Evolutionary conservation across 2,888 invertebrate species (phyloP).

Genomic region (Ophraella communa): DNA sequence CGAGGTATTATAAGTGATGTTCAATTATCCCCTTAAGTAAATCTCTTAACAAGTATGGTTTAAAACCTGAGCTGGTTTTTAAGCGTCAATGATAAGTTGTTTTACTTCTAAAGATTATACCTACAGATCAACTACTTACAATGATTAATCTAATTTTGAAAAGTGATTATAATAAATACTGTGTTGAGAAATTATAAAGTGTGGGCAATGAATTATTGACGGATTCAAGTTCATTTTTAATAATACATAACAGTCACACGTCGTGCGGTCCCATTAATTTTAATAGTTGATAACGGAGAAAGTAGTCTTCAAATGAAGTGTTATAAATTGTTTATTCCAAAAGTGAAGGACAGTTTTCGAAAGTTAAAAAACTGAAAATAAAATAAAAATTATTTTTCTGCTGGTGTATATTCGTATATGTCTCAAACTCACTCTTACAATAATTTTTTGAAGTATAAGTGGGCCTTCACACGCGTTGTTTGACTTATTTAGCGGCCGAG

Average conservation of each 20-base stretch:
- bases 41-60: constrained; percentile 15
- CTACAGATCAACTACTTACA: constrained; percentile 9
- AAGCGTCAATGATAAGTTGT: constrained; percentile 3
- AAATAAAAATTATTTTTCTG: too few relatives aligned
- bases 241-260: constrained; percentile 20
- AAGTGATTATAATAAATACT: constrained; percentile 18
- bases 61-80: constrained; percentile 18
- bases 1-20: constrained; percentile 17
- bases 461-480: too few relatives aligned
- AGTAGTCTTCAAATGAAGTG: constrained; percentile 7
- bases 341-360: not conserved
- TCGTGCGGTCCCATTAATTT: constrained; percentile 21
- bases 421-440: too few relatives aligned
- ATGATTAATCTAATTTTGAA: constrained; percentile 21
- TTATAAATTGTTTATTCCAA: not conserved
- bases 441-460: too few relatives aligned
- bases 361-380: too few relatives aligned
- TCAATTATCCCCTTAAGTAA: constrained; percentile 18
- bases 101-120: constrained; percentile 1
- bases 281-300: constrained; percentile 16
- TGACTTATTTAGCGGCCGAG: too few relatives aligned
- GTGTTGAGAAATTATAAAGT: constrained; percentile 20
- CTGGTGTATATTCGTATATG: too few relatives aligned
- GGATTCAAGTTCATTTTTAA: constrained; percentile 22
- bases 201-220: constrained; percentile 25